phyloP scores from a whole-genome alignment of 2,113 vertebrate species.

The Tretioscincus oriximinensis region DNA sequence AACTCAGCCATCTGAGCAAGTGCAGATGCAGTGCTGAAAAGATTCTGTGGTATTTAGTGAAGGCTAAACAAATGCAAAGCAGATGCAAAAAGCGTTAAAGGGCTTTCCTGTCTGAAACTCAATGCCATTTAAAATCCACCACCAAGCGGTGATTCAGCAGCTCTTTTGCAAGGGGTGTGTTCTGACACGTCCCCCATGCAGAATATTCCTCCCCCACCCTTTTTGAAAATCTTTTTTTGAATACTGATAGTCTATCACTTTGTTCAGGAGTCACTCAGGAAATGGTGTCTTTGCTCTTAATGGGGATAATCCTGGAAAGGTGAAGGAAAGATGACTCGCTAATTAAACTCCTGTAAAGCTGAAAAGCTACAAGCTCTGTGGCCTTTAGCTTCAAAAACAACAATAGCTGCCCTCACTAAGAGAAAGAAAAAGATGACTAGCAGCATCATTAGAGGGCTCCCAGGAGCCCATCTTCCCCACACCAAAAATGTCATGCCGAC shows the following conservation, averaged over 20 bases:
- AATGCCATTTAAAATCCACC: slow-evolving; percentile 49
- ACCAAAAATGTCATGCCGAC: background rate
- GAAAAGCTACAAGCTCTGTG: rapidly evolving
- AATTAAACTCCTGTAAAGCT: slow-evolving; percentile 16
- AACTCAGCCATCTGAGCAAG: slow-evolving; percentile 29
- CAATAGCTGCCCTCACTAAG: slow-evolving; percentile 3
- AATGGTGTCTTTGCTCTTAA: slow-evolving; percentile 6
- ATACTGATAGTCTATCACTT: slow-evolving; percentile 57
- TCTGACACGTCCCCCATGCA: slow-evolving; percentile 52
- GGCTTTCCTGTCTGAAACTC: background rate
- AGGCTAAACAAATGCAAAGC: slow-evolving; percentile 8
- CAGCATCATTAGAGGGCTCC: too few species aligned
- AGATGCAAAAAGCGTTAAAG: slow-evolving; percentile 34
- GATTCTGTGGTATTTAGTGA: background rate
- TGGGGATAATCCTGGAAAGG: slow-evolving; percentile 17
- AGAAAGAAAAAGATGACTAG: background rate
- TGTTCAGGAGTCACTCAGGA: slow-evolving; percentile 47
- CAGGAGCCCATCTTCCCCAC: background rate
- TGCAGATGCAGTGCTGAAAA: background rate
- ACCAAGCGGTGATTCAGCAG: slow-evolving; percentile 42
- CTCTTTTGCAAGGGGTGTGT: slow-evolving; percentile 59
- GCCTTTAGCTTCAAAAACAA: background rate
- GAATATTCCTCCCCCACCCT: background rate
- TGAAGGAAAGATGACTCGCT: slow-evolving; percentile 25
- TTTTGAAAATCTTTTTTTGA: slow-evolving; percentile 37